Conservation (phyloP, 64 coral and sea anemone genomes). For the Exaiptasia diaphana region DNA sequence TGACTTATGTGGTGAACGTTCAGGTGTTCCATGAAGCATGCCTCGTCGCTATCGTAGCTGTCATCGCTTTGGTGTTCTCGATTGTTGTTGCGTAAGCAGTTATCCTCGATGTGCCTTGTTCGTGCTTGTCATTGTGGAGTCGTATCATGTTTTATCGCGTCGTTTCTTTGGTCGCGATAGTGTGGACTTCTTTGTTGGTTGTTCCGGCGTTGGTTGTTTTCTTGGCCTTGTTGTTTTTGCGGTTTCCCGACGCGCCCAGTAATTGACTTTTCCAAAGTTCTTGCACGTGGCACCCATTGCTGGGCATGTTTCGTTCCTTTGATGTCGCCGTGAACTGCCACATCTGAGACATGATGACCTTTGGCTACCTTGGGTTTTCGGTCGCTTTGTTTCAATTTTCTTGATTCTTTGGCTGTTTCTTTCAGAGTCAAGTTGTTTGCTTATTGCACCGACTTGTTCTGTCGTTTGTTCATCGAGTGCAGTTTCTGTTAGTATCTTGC, state of each 20-base stretch:
- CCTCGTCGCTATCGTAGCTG: slow-evolving; percentile 16
- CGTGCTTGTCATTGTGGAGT: slow-evolving; percentile 5
- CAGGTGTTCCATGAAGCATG: slow-evolving; percentile 4
- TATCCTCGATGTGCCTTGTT: slow-evolving; percentile 6
- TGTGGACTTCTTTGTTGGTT: too few species aligned
- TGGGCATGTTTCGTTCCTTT: slow-evolving; percentile 27
- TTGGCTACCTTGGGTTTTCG: slow-evolving; percentile 7
- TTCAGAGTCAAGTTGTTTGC: slow-evolving; percentile 38
- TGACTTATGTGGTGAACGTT: slow-evolving; percentile 17
- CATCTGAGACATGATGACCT: slow-evolving; percentile 18
- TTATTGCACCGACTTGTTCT: slow-evolving; percentile 49
- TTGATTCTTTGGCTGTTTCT: slow-evolving; percentile 6
- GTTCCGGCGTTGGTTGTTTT: background rate
- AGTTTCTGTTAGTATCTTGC: slow-evolving; percentile 46
- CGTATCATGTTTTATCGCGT: background rate
- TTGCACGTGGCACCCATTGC: slow-evolving; percentile 32
- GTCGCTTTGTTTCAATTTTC: slow-evolving; percentile 23
- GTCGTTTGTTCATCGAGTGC: slow-evolving; percentile 59
- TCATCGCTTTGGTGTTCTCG: slow-evolving; percentile 24
- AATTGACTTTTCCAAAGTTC: slow-evolving; percentile 52
- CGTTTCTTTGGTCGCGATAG: background rate
- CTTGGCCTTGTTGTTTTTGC: background rate
- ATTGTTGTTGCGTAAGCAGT: background rate
- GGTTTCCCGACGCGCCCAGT: slow-evolving; percentile 46
- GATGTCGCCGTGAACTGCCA: slow-evolving; percentile 14